These are phyloP conservation scores for Lampropteryx suffumata DNA, from an alignment of 2,888 invertebrate species.

Conservation along the genomic window DNA sequence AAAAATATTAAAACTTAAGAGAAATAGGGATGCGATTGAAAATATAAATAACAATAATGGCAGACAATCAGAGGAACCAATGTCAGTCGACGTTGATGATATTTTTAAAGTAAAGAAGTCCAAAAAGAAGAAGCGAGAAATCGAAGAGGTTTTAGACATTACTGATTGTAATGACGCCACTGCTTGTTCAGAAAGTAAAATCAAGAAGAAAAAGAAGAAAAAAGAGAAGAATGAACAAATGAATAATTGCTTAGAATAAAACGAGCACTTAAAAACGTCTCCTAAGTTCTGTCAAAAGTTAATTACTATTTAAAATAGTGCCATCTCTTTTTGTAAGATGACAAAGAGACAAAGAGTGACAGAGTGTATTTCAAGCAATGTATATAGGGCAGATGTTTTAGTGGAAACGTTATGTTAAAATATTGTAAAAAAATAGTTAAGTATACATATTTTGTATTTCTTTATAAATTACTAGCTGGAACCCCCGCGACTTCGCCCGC, in stretches of 20 bases:
- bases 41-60: slow-evolving; percentile 28
- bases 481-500: no score
- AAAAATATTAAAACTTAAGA: slow-evolving; percentile 31
- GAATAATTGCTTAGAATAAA: background rate
- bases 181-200: slow-evolving; percentile 3
- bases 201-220: slow-evolving; percentile 16
- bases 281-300: no score
- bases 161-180: background rate
- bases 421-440: no score
- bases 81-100: background rate
- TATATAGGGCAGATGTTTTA: no score
- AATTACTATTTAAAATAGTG: no score
- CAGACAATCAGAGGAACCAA: slow-evolving; percentile 28
- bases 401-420: no score
- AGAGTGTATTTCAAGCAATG: no score
- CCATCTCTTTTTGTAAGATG: no score
- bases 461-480: no score
- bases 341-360: no score
- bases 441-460: no score
- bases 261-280: no score
- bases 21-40: slow-evolving; percentile 32
- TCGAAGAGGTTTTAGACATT: background rate
- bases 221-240: background rate
- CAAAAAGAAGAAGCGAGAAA: slow-evolving; percentile 26
- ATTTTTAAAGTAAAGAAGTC: slow-evolving; percentile 12